phyloP scores from a whole-genome alignment of 1,140 invertebrate genomes.

The Temnothorax nylanderi region DNA sequence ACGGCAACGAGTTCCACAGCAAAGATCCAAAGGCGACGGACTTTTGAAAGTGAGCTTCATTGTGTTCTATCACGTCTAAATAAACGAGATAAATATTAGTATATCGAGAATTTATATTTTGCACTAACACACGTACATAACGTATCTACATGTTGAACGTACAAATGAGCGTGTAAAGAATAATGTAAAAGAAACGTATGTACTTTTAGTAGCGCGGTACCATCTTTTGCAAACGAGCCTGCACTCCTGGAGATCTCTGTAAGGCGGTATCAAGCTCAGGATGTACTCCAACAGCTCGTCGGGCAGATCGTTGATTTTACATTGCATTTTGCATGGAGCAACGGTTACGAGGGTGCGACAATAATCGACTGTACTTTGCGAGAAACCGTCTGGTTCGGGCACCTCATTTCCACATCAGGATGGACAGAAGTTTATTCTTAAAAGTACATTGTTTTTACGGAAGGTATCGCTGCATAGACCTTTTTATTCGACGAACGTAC shows the following conservation, averaged over 20 bases:
- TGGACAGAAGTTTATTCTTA: neutral
- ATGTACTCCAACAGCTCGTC: constrained; percentile 98
- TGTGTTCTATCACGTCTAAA: constrained; percentile 90
- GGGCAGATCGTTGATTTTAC: constrained; percentile 90
- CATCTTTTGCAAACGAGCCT: constrained; percentile 94
- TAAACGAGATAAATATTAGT: constrained; percentile 74
- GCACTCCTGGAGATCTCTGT: constrained; percentile 94
- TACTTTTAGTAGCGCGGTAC: constrained; percentile 93
- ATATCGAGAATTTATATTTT: neutral
- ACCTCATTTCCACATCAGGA: neutral
- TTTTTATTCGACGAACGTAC: neutral
- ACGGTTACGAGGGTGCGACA: neutral
- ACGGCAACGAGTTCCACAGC: constrained; percentile 88
- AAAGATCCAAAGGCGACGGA: constrained; percentile 90
- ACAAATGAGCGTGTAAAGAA: neutral
- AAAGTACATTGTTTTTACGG: neutral
- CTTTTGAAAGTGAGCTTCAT: constrained; percentile 89
- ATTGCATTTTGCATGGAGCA: constrained; percentile 77
- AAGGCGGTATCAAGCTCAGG: constrained; percentile 94
- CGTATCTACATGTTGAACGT: neutral
- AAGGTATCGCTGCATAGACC: neutral
- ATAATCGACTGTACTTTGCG: neutral
- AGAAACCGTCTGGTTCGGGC: neutral
- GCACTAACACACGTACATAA: neutral
- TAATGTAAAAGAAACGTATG: constrained; percentile 77